Conservation (phyloP, 37 sponge, comb jelly and placozoan genomes). For the Ephydatia muelleri region DNA sequence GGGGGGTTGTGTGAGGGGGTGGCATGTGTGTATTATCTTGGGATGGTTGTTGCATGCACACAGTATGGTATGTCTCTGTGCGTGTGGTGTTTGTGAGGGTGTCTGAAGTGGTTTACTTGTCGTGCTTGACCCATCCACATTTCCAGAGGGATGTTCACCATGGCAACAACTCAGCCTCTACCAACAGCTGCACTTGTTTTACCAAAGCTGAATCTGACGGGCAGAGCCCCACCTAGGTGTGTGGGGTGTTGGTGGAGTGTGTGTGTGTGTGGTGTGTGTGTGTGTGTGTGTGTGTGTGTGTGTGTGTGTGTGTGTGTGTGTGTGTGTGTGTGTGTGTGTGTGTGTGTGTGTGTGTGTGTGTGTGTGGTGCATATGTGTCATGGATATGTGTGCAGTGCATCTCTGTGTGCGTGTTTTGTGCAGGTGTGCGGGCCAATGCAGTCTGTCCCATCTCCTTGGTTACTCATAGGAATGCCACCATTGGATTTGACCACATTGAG, state of each 20-base stretch:
- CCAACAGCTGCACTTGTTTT: constrained; percentile 66
- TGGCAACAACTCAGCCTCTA: constrained; percentile 57
- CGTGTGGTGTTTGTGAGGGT: neutral
- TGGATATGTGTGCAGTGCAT: neutral
- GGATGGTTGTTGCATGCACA: neutral
- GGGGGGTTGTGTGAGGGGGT: too few relatives aligned
- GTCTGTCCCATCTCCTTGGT: neutral
- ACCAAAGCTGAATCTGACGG: constrained; percentile 72
- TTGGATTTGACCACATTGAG: constrained; percentile 78
- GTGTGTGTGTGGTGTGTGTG: neutral
- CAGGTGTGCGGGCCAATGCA: neutral
- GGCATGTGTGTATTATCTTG: neutral
- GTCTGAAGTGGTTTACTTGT: neutral
- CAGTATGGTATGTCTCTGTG: neutral
- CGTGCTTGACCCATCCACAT: constrained; percentile 1
- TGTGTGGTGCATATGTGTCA: constrained; percentile 13
- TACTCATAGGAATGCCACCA: constrained; percentile 54
- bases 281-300: neutral
- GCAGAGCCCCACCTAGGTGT: constrained; percentile 61
- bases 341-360: neutral
- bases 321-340: too few relatives aligned
- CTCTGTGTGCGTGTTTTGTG: neutral
- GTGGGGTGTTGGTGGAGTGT: neutral
- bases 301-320: constrained; percentile 8
- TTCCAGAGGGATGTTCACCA: constrained; percentile 82